Base-by-base conservation (phyloP, 2,797 vertebrate species). In the Oreortyx pictus region DNA sequence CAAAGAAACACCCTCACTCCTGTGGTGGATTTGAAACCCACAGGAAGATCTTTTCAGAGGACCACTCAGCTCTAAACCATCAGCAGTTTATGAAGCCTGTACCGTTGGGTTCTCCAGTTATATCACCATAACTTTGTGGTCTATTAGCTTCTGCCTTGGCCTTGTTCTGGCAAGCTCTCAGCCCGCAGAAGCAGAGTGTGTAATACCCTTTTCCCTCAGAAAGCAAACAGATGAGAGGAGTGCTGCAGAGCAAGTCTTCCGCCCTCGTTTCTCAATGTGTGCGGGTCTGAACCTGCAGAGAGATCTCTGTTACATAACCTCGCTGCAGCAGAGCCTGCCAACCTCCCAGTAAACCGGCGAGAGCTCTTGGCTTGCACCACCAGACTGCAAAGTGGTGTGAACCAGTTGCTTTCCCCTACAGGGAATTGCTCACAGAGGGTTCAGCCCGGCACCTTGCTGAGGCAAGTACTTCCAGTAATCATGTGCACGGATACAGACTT, bases 131-230 rank as follows among this genome's bases (percentile, higher is more conserved):
- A 37, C 46, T 68, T 91, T 33, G 47, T 31, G 44, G 68, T 80
- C 78, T 75, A 68, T 91, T 68, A 65, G 43, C 62, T 93, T 77
- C 81, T 90, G 71, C 47, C 66, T 91, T 92, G 91, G 73, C 85
- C 83, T 92, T 86, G 43, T 77, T 92, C 88, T 87, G 90, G 90
- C 81, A 87, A 81, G 66, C 39, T 82, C 62, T 41, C 20, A 62
- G 76, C 73, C 91, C 73, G 20, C 70, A 50, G 93, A 37, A 81
- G 73, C 41, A 11, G 75, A 15, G 50, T 5, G 1, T 61, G 86
- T 59, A 86, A 59, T 50, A 72, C 73, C 59, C 68, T 65, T 52
- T 80, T 37, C 50, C 46, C 62, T 50, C 62, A 31, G 86, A 86
- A 88, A 74, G 86, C 75, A 87, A 88, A 73, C 89, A 46, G 54